Evolutionary conservation across 2,113 vertebrate species (phyloP), one percentile per base, ranked within the genome.

Genomic region (Hassar affinis): DNA sequence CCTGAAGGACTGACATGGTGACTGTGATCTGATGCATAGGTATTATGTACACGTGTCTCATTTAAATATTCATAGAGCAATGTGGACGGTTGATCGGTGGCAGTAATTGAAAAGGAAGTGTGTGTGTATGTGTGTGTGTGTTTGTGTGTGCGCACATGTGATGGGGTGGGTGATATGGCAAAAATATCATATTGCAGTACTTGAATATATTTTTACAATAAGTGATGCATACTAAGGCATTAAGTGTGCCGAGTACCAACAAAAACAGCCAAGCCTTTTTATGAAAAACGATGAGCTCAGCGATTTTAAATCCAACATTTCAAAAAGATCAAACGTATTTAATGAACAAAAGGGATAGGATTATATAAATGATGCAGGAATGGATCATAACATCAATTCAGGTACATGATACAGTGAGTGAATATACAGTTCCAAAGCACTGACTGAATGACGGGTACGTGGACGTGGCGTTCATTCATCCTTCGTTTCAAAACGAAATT

Each of bases 1-100:
- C 69, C 87, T 81, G 78, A 54, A 27, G 52, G 71, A 69, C 51
- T 47, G 51, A 14, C 79, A 49, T 59, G 14, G 61, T 68, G 61
- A 49, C 59, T 33, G 47, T 33, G 38, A 49, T 38, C 64, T 33
- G 56, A n/a, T 68, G 51, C 64, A 59, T 78, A 87, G 78, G 77
- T 81, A 35, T 66, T 52, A 77, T 64, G 57, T 47, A 85, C 83
- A 75, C 42, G 56, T 64, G 47, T 68, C 74, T 75, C 51, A 74
- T 74, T 47, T 80, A 78, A 61, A 80, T n/a, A 42, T 64, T 30
- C 51, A 72, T 57, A 78, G n/a, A 79, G 64, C 80, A 49, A 47
- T 15, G 62, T 79, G 75, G 42, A 82, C 38, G 69, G 38, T 35
- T 79, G 52, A 68, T 69, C 45, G 45, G 82, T 84, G 78, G 82